phyloP scores from a whole-genome alignment of 2,888 invertebrate species.

The Tortricodes alternella region DNA sequence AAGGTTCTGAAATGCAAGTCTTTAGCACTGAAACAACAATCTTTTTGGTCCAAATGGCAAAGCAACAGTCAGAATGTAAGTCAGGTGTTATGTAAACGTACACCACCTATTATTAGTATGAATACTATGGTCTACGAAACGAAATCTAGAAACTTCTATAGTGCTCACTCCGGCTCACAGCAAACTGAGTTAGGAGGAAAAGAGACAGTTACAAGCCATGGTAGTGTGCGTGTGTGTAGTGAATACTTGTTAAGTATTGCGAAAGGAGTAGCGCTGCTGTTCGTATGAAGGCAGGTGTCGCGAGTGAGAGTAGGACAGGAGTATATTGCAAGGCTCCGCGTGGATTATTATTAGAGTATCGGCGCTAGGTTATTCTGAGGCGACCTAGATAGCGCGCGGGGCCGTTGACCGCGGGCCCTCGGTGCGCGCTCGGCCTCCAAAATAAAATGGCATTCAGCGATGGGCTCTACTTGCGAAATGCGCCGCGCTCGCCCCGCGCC shows the following conservation, averaged over 20 bases:
- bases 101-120: conserved; percentile 35
- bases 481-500: conserved; percentile 41
- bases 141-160: conserved; percentile 53
- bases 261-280: conserved; percentile 65
- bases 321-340: conserved; percentile 68
- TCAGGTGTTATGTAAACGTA: conserved; percentile 53
- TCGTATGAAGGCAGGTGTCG: conserved; percentile 51
- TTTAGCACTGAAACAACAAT: conserved; percentile 38
- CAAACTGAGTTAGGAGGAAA: conserved; percentile 52
- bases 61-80: conserved; percentile 38
- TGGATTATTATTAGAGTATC: conserved; percentile 81
- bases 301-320: conserved; percentile 70
- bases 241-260: conserved; percentile 57
- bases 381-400: conserved; percentile 80
- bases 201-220: conserved; percentile 61
- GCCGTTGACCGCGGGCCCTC: conserved; percentile 82
- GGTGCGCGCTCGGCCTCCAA: conserved; percentile 79
- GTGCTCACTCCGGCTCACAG: conserved; percentile 45
- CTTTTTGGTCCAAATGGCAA: conserved; percentile 36
- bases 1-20: conserved; percentile 28
- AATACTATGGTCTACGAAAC: conserved; percentile 38
- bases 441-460: conserved; percentile 81
- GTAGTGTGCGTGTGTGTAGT: conserved; percentile 50
- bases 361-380: conserved; percentile 82
- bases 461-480: conserved; percentile 81